Evolutionary conservation across 2,888 invertebrate species (phyloP).

Genomic region (Ectemnius lituratus): DNA sequence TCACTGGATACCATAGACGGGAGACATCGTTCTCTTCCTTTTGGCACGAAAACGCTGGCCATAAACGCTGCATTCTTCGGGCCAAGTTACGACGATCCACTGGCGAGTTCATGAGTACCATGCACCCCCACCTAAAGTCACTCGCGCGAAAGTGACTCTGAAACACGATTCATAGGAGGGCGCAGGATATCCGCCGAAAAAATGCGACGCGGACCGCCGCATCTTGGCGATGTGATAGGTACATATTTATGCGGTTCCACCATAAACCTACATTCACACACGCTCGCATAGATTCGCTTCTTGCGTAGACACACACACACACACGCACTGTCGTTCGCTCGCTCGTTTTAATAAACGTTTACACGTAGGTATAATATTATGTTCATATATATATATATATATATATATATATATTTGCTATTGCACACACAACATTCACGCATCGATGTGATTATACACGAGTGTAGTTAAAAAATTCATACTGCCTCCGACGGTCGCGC

Average conservation of each 20-base stretch:
- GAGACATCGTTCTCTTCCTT: constrained; percentile 50
- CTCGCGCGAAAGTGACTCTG: constrained; percentile 3
- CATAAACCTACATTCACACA: constrained; percentile 47
- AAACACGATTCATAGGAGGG: neutral
- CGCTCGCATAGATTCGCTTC: constrained; percentile 11
- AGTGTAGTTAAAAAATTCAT: constrained; percentile 55
- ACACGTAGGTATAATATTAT: constrained; percentile 57
- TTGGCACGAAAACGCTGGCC: constrained; percentile 60
- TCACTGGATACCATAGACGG: constrained; percentile 44
- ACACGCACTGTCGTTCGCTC: constrained; percentile 13
- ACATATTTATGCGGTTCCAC: constrained; percentile 61
- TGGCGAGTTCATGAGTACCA: constrained; percentile 19
- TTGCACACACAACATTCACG: constrained; percentile 50
- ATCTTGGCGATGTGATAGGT: constrained; percentile 54
- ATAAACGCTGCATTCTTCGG: constrained; percentile 51
- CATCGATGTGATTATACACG: constrained; percentile 55
- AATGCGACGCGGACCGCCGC: constrained; percentile 46
- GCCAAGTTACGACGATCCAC: constrained; percentile 55
- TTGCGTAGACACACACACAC: constrained; percentile 13
- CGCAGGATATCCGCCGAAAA: no score
- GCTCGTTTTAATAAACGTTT: constrained; percentile 53
- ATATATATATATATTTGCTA: constrained; percentile 46
- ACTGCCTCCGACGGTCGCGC: constrained; percentile 32
- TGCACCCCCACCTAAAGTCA: neutral
- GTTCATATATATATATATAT: constrained; percentile 41